Conservation (phyloP, 1,140 invertebrate genomes). For the Anagrus nilaparvatae region DNA sequence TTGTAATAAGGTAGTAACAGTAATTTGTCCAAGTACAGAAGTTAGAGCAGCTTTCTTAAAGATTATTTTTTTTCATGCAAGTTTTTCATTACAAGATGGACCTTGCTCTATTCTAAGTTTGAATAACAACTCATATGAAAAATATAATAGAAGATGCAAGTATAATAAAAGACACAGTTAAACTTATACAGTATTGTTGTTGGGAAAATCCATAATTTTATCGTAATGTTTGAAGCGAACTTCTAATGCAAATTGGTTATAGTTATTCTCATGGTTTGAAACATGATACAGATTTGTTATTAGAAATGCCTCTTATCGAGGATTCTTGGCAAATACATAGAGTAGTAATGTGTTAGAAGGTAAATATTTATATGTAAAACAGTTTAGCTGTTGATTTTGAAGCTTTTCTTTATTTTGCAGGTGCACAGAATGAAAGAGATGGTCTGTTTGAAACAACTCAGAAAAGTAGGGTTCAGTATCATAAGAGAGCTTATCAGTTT, state of each 20-base stretch:
- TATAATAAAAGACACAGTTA: slow-evolving; percentile 78
- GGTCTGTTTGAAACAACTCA: slow-evolving; percentile 88
- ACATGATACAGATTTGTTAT: slow-evolving; percentile 80
- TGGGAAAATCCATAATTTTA: slow-evolving; percentile 96
- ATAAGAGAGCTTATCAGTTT: slow-evolving; percentile 93
- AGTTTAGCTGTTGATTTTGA: background rate
- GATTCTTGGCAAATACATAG: slow-evolving; percentile 92
- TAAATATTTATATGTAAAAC: slow-evolving; percentile 22
- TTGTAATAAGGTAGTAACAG: too few relatives aligned
- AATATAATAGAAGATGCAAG: slow-evolving; percentile 91
- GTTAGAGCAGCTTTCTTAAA: slow-evolving; percentile 83
- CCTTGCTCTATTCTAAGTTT: slow-evolving; percentile 53
- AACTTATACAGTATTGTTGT: slow-evolving; percentile 81
- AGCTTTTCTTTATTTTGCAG: slow-evolving; percentile 29
- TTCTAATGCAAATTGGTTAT: slow-evolving; percentile 89
- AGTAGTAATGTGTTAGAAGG: slow-evolving; percentile 83
- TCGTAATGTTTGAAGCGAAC: slow-evolving; percentile 73
- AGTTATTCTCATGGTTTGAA: slow-evolving; percentile 89
- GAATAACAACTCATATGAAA: slow-evolving; percentile 78
- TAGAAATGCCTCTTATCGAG: slow-evolving; percentile 79
- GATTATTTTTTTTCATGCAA: slow-evolving; percentile 79
- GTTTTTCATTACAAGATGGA: slow-evolving; percentile 79
- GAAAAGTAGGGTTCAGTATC: slow-evolving; percentile 86
- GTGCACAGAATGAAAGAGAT: slow-evolving; percentile 82
- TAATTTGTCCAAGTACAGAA: slow-evolving; percentile 83